Evolutionary conservation across 2,113 vertebrate species (phyloP), one percentile per base, ranked within the genome.

Genomic region (Argyrosomus japonicus): DNA sequence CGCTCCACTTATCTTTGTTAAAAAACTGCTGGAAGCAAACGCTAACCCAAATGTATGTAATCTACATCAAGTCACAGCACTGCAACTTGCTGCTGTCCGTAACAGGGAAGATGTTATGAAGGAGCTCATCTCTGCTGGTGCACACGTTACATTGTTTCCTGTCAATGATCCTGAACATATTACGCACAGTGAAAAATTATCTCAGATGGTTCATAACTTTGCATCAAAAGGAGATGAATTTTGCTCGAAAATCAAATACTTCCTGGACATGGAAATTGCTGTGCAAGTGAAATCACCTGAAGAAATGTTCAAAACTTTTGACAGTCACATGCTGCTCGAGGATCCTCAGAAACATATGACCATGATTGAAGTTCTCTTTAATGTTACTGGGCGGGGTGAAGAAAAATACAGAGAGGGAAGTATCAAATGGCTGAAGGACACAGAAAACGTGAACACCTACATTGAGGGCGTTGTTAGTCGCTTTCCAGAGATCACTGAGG

Each of bases 91-190:
- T 27, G 91, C 68, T 14, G 4, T 18, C 1, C 0, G 25, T 3
- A n/a, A 83, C 62, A 88, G 81, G 50, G 61, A 78, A 0, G 91
- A 93, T 56, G 68, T 93, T 14, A 0, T 88, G 3, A 64, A 84
- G 50, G 11, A 45, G 23, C 87, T 94, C 0, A 27, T 92, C 3
- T 78, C 75, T 15, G 84, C 90, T 75, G 87, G 87, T 19, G 93
- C 88, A 57, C 0, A 0, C 7, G 13, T 75, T 3, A 51, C 40
- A 29, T 0, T 60, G 18, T 40, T 68, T 2, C 25, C 48, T n/a
- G 0, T 10, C 58, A 29, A 0, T 4, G 0, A 57, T 21, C 56
- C 50, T 68, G 14, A 74, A 5, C 3, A n/a, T 23, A 13, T 6
- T 3, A 17, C 0, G 5, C 0, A 4, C n/a, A 86, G 87, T 57